Base-by-base conservation (phyloP, 1,140 invertebrate species). In the Thaumatotibia leucotreta region DNA sequence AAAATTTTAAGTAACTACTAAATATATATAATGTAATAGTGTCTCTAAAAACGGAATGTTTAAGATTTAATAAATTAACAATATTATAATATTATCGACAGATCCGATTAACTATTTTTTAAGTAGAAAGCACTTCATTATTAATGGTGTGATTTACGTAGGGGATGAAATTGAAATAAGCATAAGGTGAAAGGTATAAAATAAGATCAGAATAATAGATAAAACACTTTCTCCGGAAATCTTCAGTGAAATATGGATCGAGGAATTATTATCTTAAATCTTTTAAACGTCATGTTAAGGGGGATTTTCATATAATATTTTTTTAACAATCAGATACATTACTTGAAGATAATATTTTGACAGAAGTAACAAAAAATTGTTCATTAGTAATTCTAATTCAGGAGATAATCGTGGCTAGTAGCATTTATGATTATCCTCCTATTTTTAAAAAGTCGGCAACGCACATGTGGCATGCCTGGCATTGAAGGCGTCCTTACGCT, bases 221-320 rank as follows among this genome's bases (percentile, higher is more conserved):
- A 58, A 17, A 58, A 27, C n/a, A 58, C 52, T 58, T 58, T 58
- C 52, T 27, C 52, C 52, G 52, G 52, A 58, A 58, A n/a, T 27
- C 10, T 32, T n/a, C 31, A 5, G 4, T 54, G 4, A 11, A 23
- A 24, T 54, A 54, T 27, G 3, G 50, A 54, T 24, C 23, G n/a
- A 27, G 10, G 9, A 10, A 4, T 10, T 50, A 23, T 50, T 4
- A n/a, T 45, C 39, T 35, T 11, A 0, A 35, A 35, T 35, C 33
- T n/a, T 35, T 35, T n/a, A 5, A 39, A 39, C 14, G 5, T 14
- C 35, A n/a, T n/a, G n/a, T 14, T 39, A 14, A 9, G 35, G 35
- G n/a, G n/a, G 14, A 14, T 39, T 33, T 33, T 33, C n/a, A 11
- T 20, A 45, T 5, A 45, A 1, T 20, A n/a, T 1, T 45, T 20